These are phyloP conservation scores for Ferdinandea cuprea DNA, from an alignment of 2,888 invertebrate species.

Conservation along the genomic window DNA sequence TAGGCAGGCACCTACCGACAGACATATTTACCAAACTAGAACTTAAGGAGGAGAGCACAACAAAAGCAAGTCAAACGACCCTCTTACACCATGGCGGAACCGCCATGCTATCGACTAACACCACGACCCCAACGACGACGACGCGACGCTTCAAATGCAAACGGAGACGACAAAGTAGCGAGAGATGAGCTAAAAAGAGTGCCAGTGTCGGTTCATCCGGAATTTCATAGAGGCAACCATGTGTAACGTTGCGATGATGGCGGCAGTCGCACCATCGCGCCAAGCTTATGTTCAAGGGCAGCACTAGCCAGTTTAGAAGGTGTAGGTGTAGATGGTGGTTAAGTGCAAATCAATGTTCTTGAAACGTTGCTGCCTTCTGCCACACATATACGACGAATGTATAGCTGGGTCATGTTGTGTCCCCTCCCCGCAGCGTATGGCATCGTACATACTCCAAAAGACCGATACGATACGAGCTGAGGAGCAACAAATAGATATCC, in stretches of 20 bases:
- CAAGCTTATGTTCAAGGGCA: conserved; percentile 63
- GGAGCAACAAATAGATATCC: conserved; percentile 60
- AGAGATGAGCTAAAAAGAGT: conserved; percentile 46
- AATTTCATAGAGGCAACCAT: conserved; percentile 49
- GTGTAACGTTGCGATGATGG: conserved; percentile 42
- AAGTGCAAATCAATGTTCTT: conserved; percentile 73
- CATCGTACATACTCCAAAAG: conserved; percentile 18
- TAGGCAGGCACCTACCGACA: background rate
- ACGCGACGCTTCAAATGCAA: conserved; percentile 17
- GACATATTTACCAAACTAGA: background rate
- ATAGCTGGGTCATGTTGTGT: conserved; percentile 14
- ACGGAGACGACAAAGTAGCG: background rate
- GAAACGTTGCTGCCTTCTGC: conserved; percentile 20
- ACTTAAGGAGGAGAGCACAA: conserved; percentile 20
- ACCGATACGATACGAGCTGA: background rate
- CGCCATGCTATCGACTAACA: conserved; percentile 2
- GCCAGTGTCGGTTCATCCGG: conserved; percentile 38
- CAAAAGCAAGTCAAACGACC: background rate
- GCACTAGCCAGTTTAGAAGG: conserved; percentile 16
- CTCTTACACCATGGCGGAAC: conserved; percentile 12
- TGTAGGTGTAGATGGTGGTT: conserved; percentile 49
- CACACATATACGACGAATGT: conserved; percentile 2
- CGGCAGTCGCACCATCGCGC: conserved; percentile 14
- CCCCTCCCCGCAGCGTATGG: background rate
- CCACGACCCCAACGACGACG: background rate